Evolutionary conservation across 2,888 invertebrate genomes (phyloP), one percentile per base, ranked within the genome.

Genomic region (Prenolepis imparis): DNA sequence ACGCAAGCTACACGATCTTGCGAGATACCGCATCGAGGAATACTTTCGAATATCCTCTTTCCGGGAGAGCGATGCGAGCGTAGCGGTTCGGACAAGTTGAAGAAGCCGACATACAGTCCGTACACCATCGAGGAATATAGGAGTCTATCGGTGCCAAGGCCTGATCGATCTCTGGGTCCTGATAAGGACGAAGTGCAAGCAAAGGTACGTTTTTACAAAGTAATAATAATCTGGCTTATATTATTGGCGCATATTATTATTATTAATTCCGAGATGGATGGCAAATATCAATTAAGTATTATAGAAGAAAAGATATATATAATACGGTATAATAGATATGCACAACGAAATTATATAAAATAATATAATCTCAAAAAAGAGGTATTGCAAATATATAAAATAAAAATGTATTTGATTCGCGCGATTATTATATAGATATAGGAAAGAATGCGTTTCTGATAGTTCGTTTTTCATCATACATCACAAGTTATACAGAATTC

Each of bases 101-200:
- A 66, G 63, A 86, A 82, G 63, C 64, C 72, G 18, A 66, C 83
- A 5, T 93, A 92, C 78, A 84, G 88, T 57, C 92, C 93, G 18
- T 93, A 92, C 77, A 91, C 89, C 57, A 89, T 93, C 66, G 87
- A 89, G 77, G 93, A 93, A 61, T 93, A 93, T 82, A 89, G 84
- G 74, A 88, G 83, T 64, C 86, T 93, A 52, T 85, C 90, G 24
- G 78, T 92, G 72, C 90, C 91, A 52, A 88, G 84, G 41, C 87
- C 90, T 48, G 92, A 93, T 90, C 91, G 92, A 77, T 92, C 93
- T 67, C 88, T 92, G 55, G 92, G 93, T 72, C 92, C 92, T 39
- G 91, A 93, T 86, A 88, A 88, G 72, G 73, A 86, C n/a, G 90
- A 90, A 64, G 85, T 91, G 57, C 87, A 88, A 70, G 84, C 67